Base-by-base conservation (phyloP, 2,888 invertebrate species). In the Ischnus inquisitorius region DNA sequence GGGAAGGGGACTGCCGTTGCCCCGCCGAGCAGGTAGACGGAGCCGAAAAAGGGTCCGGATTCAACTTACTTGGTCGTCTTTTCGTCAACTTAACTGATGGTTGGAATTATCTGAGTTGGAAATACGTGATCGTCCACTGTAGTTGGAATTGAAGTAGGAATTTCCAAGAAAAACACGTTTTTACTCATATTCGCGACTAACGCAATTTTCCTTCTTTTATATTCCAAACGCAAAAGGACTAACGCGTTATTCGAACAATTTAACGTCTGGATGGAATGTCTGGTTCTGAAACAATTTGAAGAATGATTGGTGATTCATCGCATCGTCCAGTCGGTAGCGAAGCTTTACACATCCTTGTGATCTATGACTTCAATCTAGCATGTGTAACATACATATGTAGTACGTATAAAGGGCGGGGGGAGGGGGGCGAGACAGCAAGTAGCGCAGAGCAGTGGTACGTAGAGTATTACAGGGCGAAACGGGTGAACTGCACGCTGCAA, bases 331-430 rank as follows among this genome's bases (percentile, higher is more conserved):
- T 60, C 43, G 46, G 0, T 41, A 25, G 3, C 19, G 57, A 12
- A 34, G 64, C 43, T 39, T 41, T 34, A 39, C 57, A 41, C 65
- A 34, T 10, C 54, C 54, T 71, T 60, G 62, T 80, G 83, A 83
- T 83, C 71, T 76, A 83, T 64, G 67, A 76, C 51, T 72, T 8
- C 60, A 65, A 80, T 83, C 46, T 64, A 51, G 43, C 76, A 34
- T 39, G 28, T 75, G 67, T 51, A 46, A 77, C 62, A 62, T 65
- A 64, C 65, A 25, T n/a, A 28, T 60, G 65, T 57, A 10, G 39
- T 48, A 46, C 62, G 57, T 16, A 16, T 39, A 41, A 19, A 12
- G 14, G 14, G 22, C 16, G 54, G 6, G 54, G 54, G 51, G 28
- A 16, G 8, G 48, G 43, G 43, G 3, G 67, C 5, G 72, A 41